phyloP scores from a whole-genome alignment of 1,140 invertebrate genomes.

The Sycophaga agraensis region DNA sequence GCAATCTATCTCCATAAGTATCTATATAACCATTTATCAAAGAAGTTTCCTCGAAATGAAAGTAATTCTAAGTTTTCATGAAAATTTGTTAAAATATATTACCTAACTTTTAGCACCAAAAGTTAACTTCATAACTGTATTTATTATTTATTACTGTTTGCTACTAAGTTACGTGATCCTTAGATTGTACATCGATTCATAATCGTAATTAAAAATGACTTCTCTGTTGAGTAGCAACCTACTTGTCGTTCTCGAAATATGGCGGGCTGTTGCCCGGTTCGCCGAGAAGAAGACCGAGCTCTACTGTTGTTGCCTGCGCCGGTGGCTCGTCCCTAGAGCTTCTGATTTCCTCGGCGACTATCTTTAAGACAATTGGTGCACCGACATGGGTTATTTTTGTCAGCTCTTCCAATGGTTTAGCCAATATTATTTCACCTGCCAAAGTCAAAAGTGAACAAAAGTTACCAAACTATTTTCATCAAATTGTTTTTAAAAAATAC shows the following conservation, averaged over 20 bases:
- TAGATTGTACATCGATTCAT: too few species aligned
- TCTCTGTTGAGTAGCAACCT: constrained; percentile 34
- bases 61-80: too few species aligned
- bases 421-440: constrained; percentile 77
- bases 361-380: constrained; percentile 76
- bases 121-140: constrained; percentile 16
- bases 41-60: too few species aligned
- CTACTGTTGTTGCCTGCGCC: constrained; percentile 74
- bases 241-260: constrained; percentile 78
- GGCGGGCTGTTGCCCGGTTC: constrained; percentile 73
- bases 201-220: constrained; percentile 19
- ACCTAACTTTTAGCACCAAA: background rate
- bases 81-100: too few species aligned
- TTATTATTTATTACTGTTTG: too few species aligned
- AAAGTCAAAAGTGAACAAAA: too few species aligned
- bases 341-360: constrained; percentile 81
- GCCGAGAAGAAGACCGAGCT: constrained; percentile 77
- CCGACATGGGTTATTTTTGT: constrained; percentile 73
- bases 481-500: too few species aligned
- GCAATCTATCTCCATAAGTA: background rate
- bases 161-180: too few species aligned
- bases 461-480: too few species aligned
- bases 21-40: too few species aligned
- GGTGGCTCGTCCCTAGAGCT: constrained; percentile 70
- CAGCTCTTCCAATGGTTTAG: constrained; percentile 73